These are phyloP conservation scores for Hydropotes inermis DNA, from an alignment of 2,113 vertebrate genomes.

Conservation along the genomic window DNA sequence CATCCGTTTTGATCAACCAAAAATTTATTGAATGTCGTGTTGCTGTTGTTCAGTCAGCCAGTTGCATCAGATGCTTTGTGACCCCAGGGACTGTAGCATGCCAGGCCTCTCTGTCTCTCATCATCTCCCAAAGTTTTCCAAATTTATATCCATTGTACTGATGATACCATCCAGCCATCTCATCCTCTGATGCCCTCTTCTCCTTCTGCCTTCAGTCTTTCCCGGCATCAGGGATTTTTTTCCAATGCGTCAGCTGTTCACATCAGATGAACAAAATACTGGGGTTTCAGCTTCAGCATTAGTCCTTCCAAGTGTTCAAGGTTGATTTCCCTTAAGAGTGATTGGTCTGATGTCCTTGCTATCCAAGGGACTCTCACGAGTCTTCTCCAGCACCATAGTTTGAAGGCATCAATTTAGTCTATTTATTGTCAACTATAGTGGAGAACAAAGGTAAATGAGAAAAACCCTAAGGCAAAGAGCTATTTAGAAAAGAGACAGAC, in stretches of 20 bases:
- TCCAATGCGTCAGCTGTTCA: background rate
- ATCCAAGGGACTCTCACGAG: background rate
- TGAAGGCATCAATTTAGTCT: background rate
- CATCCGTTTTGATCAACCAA: background rate
- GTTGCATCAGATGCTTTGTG: background rate
- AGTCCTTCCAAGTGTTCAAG: background rate
- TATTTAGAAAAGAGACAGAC: background rate
- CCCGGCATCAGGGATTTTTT: background rate
- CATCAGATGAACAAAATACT: background rate
- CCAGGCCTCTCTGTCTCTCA: background rate
- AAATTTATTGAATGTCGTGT: background rate
- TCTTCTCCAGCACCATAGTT: background rate
- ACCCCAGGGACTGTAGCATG: background rate
- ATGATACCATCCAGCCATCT: background rate
- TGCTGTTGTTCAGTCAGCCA: background rate
- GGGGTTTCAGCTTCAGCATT: background rate
- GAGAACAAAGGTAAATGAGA: background rate
- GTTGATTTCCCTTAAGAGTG: background rate
- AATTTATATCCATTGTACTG: background rate
- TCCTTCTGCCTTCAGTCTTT: background rate
- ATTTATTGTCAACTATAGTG: background rate
- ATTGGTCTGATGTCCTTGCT: background rate
- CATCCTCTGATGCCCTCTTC: background rate
- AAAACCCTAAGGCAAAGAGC: background rate
- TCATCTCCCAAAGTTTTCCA: background rate